A percentile compares a stretch with the other conserved stretches of the same genome.
Evolutionary conservation across 2,113 vertebrate species (phyloP).

Genomic region (Corydoras sp.): DNA sequence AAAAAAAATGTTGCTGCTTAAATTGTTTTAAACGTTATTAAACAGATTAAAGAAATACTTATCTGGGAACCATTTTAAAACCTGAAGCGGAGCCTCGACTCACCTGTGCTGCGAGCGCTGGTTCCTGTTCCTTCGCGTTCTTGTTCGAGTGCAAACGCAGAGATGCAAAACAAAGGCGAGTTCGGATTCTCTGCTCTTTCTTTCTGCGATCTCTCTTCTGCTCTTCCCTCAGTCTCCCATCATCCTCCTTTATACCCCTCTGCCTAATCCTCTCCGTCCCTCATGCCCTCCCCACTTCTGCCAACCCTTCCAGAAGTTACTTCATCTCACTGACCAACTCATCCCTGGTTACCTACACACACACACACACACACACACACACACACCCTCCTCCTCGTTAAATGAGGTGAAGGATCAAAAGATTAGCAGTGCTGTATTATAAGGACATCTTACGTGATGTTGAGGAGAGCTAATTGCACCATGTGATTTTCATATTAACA

Average conservation of each 20-base stretch:
- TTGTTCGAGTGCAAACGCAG: constrained; percentile 13
- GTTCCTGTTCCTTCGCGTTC: constrained; percentile 1
- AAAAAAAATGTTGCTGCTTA: no score
- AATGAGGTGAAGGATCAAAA: constrained; percentile 32
- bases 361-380: background rate
- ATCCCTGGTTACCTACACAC: background rate
- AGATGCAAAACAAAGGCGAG: constrained; percentile 39
- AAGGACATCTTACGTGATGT: constrained; percentile 22
- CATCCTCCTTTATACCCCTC: constrained; percentile 37
- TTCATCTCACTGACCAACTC: background rate
- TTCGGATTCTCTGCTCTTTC: constrained; percentile 3
- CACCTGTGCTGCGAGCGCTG: background rate
- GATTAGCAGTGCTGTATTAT: constrained; percentile 39
- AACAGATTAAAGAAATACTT: no score
- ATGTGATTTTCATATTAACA: no score
- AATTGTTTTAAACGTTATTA: no score
- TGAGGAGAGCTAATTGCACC: no score
- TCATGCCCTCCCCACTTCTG: constrained; percentile 8
- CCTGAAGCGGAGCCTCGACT: no score
- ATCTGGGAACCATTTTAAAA: no score
- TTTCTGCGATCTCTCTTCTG: constrained; percentile 8
- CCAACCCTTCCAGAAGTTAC: constrained; percentile 12
- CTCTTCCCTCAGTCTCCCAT: background rate
- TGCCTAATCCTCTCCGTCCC: constrained; percentile 20
- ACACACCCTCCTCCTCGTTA: background rate